Base-by-base conservation (phyloP, 2,797 vertebrate species). In the Cuniculus paca region DNA sequence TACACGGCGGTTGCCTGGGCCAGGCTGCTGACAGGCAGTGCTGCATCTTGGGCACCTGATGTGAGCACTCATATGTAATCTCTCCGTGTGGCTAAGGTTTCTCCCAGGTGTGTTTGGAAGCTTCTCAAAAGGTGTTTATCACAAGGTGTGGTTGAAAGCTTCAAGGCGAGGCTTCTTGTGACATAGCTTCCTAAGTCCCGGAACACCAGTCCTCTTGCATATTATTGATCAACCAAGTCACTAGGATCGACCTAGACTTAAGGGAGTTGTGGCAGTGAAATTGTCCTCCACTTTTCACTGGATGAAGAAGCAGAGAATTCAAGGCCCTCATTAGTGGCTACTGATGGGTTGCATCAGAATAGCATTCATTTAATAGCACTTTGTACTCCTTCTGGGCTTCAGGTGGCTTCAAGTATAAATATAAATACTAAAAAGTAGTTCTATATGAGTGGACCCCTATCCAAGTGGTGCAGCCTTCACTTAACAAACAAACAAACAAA, bases 351-450 rank as follows among this genome's bases (percentile, higher is more conserved):
- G 42, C 58, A 82, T 75, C 85, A 94, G 83, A 52, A 70, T 36
- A 91, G 65, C 36, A 87, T 78, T 94, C 97, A 81, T 83, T 80
- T 86, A 92, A 68, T 79, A 90, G 31, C 34, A 93, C 28, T 96
- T 89, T 84, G 31, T 93, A 50, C 45, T 75, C 70, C 12, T 90
- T 19, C n/a, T 60, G 36, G 80, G 24, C 61, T 77, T 94, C 45
- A 87, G 6, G 48, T 78, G 39, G 77, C 72, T 87, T 96, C 31
- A 60, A 39, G 58, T 87, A 48, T 58, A 91, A 75, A 56, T 89
- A 39, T 42, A 87, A 75, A 45, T 91, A 50, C 52, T 94, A 74
- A 70, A 75, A 60, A 52, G 39, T 79, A 78, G 88, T 93, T 95
- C 6, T 22, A 42, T 86, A 14, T 81, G 22, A 60, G 36, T 5